Evolutionary conservation across 2,888 invertebrate genomes (phyloP).

Genomic region (Cerastis rubricosa): DNA sequence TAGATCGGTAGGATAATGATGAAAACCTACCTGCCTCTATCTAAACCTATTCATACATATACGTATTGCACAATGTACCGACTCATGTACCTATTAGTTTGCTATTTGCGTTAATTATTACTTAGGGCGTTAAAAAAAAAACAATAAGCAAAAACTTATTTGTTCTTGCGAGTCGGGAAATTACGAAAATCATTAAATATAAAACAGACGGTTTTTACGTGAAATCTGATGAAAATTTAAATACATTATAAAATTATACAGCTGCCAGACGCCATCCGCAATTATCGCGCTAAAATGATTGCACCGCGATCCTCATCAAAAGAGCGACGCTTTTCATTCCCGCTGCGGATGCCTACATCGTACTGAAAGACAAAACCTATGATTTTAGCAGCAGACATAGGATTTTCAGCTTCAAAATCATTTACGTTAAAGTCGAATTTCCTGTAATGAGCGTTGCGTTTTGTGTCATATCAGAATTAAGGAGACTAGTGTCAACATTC

Average conservation of each 20-base stretch:
- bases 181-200: slow-evolving; percentile 29
- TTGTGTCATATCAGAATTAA: slow-evolving; percentile 68
- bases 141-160: background rate
- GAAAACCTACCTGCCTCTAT: background rate
- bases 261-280: slow-evolving; percentile 73
- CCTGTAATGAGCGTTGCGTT: slow-evolving; percentile 51
- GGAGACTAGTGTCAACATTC: slow-evolving; percentile 72
- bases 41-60: background rate
- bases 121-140: slow-evolving; percentile 10
- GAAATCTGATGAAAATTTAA: slow-evolving; percentile 58
- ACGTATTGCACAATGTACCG: no score
- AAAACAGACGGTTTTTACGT: slow-evolving; percentile 29
- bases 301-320: slow-evolving; percentile 74
- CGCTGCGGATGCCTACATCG: slow-evolving; percentile 37
- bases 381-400: slow-evolving; percentile 29
- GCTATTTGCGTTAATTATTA: slow-evolving; percentile 13
- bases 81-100: background rate
- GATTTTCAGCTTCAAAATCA: slow-evolving; percentile 64
- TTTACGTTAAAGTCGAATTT: slow-evolving; percentile 68
- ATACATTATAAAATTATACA: slow-evolving; percentile 60
- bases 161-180: slow-evolving; percentile 14
- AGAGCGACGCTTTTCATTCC: slow-evolving; percentile 73
- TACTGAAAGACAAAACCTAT: slow-evolving; percentile 55
- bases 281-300: slow-evolving; percentile 78
- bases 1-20: no score